These are phyloP conservation scores for Oceanodroma tethys DNA, from an alignment of 2,113 vertebrate species.

Conservation along the genomic window DNA sequence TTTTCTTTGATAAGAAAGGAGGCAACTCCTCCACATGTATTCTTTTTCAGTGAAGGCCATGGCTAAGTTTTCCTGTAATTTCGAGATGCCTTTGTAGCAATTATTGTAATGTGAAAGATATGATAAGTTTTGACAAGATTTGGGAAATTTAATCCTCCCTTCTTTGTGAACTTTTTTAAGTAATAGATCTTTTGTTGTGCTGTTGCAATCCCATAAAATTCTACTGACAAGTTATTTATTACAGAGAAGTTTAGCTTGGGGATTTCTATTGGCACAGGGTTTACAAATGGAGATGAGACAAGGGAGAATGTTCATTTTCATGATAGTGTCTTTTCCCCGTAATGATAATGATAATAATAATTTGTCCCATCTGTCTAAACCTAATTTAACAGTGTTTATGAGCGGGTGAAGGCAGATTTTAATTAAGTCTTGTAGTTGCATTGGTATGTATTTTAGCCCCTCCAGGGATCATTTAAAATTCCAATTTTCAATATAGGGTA, in stretches of 20 bases:
- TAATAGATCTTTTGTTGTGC: background rate
- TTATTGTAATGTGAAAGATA: background rate
- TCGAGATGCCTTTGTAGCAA: background rate
- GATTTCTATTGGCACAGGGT: background rate
- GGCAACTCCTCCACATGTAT: fast-evolving
- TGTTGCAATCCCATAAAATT: background rate
- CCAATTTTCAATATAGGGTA: background rate
- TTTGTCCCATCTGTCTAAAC: slow-evolving; percentile 61
- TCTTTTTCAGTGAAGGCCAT: background rate
- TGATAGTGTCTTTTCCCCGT: background rate
- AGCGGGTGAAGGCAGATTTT: slow-evolving; percentile 29
- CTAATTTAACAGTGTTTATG: slow-evolving; percentile 50
- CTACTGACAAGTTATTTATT: slow-evolving; percentile 12
- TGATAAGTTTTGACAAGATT: background rate
- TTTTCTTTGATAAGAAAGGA: background rate
- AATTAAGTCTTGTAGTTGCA: slow-evolving; percentile 43
- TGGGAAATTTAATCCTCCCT: background rate
- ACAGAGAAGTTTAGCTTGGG: background rate
- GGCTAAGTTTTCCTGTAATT: background rate
- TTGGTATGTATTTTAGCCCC: slow-evolving; percentile 18
- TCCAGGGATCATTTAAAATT: slow-evolving; percentile 30
- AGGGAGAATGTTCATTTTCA: slow-evolving; percentile 15
- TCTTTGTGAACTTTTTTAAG: background rate
- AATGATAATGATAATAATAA: slow-evolving; percentile 42
- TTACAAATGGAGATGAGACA: slow-evolving; percentile 6